These are phyloP conservation scores for Lycopodina hypogea DNA, from an alignment of 37 sponge, comb jelly and placozoan species.

Conservation along the genomic window DNA sequence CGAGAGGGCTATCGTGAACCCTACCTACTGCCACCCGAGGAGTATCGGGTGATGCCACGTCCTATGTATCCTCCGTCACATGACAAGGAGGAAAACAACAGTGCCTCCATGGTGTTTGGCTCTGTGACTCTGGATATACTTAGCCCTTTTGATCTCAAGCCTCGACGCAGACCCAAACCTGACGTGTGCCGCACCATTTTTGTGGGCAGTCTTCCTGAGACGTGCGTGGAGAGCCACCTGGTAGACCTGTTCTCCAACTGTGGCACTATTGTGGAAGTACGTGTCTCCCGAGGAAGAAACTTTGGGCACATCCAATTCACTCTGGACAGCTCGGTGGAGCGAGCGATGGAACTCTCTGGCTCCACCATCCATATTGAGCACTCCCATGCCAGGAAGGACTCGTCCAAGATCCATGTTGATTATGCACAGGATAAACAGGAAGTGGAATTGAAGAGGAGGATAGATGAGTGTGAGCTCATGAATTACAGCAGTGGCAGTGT, in stretches of 20 bases:
- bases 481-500: constrained; percentile 27
- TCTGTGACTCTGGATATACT: constrained; percentile 32
- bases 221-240: constrained; percentile 50
- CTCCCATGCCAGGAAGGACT: constrained; percentile 4
- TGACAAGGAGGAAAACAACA: neutral
- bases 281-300: constrained; percentile 34
- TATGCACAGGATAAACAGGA: constrained; percentile 55
- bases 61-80: neutral
- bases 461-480: constrained; percentile 27
- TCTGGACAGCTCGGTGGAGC: constrained; percentile 28
- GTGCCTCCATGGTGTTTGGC: constrained; percentile 16
- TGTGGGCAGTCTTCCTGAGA: constrained; percentile 68
- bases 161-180: constrained; percentile 33
- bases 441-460: constrained; percentile 6
- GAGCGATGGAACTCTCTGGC: constrained; percentile 46
- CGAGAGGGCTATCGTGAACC: constrained; percentile 10
- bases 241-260: constrained; percentile 59
- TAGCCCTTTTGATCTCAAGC: constrained; percentile 38
- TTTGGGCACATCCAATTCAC: constrained; percentile 73
- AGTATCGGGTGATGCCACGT: constrained; percentile 10
- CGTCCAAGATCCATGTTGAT: constrained; percentile 55
- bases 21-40: constrained; percentile 3
- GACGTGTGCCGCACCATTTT: constrained; percentile 57
- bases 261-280: constrained; percentile 55
- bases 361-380: constrained; percentile 48